Conservation (phyloP, 2,113 vertebrate genomes). For the Eubucco bourcierii region DNA sequence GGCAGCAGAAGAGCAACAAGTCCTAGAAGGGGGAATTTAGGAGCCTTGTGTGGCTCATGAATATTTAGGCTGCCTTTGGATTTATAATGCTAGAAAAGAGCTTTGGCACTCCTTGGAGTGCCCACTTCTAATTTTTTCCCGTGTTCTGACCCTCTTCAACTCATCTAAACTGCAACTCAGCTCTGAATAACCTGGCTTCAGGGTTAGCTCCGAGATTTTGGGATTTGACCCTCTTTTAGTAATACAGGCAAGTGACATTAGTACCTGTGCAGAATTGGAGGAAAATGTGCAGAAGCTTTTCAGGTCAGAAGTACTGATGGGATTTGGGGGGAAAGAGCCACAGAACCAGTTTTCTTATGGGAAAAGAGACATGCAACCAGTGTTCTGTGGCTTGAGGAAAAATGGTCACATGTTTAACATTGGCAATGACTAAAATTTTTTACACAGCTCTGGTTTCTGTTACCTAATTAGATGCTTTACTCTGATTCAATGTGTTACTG, state of each 20-base stretch:
- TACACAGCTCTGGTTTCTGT: not conserved
- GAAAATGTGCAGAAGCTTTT: not conserved
- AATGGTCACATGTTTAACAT: not conserved
- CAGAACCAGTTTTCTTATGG: not conserved
- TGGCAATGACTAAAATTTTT: rapidly evolving
- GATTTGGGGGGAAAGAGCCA: not conserved
- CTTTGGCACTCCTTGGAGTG: not conserved
- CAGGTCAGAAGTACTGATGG: not conserved
- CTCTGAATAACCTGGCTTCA: not conserved
- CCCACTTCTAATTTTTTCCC: not conserved
- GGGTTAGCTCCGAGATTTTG: not conserved
- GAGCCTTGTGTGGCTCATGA: not conserved
- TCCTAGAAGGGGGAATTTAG: not conserved
- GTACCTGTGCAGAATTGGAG: not conserved
- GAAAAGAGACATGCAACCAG: not conserved
- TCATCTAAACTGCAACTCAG: not conserved
- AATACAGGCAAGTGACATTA: not conserved
- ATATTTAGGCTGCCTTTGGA: not conserved
- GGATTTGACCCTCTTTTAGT: not conserved
- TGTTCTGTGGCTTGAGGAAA: not conserved
- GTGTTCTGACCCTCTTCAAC: not conserved
- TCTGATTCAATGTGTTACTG: not conserved
- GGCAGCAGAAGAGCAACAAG: not conserved
- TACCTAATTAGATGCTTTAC: not conserved
- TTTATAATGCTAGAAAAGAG: not conserved